Evolutionary conservation across 1,140 invertebrate genomes (phyloP), one percentile per base, ranked within the genome.

Genomic region (Muscidifurax raptorellus): DNA sequence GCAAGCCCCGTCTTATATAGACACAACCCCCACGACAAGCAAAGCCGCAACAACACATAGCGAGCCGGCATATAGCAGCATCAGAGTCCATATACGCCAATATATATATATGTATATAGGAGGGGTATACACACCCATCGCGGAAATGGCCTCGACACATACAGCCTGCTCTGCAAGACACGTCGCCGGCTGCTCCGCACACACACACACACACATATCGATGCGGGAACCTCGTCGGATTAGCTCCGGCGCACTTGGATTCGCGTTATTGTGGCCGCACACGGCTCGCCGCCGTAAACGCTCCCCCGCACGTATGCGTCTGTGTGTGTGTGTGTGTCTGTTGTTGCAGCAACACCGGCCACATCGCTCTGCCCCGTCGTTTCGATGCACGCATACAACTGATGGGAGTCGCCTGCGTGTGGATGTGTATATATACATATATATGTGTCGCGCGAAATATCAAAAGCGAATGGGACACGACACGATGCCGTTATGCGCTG

Each of bases 381-480:
- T 69, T 27, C 28, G 66, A 30, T 28, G 27, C 18, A 18, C 25
- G 27, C 28, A 69, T 10, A 69, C 66, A 28, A 69, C 13, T 75
- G 3, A 2, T 40, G 40, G 22, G 36, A 6, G 0, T 7, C 40
- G 32, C 4, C 5, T 27, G 66, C 12, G 3, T 12, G 66, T 2
- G 22, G 0, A 1, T 4, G n/a, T 75, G 10, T 75, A 44, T 75
- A 44, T 13, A 18, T 25, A 12, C 3, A 18, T n/a, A 10, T 30
- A 0, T 74, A 12, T 25, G 13, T 32, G 13, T 18, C 52, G 52
- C 18, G 28, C 72, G 72, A 75, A 75, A 75, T 75, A 27, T 75
- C 72, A 75, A n/a, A 75, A 47, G 72, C 72, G 36, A 44, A 75
- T 40, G 72, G 72, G 72, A 75, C 71, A 72, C 28, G 27, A 12